Evolutionary conservation across 2,113 vertebrate species (phyloP).

Genomic region (Podocnemis expansa): DNA sequence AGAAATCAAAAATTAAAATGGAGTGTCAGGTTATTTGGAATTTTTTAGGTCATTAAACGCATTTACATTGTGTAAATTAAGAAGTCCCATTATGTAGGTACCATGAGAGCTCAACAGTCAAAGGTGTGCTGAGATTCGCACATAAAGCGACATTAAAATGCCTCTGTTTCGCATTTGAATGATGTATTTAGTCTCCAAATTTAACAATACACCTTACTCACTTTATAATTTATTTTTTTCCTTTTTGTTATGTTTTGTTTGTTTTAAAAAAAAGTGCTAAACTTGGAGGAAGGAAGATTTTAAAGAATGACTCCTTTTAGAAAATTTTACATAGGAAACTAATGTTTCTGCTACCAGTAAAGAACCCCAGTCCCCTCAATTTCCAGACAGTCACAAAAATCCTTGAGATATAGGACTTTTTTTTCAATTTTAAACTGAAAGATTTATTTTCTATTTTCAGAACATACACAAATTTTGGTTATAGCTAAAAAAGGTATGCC

Average conservation of each 20-base stretch:
- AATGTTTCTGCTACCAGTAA: neutral
- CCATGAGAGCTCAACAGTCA: neutral
- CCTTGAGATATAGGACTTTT: neutral
- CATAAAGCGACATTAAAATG: neutral
- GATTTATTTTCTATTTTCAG: neutral
- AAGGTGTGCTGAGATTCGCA: neutral
- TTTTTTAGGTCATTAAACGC: no score
- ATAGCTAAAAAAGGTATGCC: neutral
- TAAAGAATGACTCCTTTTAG: neutral
- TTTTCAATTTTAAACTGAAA: neutral
- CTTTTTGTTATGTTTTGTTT: neutral
- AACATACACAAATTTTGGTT: neutral
- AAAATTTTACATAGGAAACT: no score
- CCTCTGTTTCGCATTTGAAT: neutral
- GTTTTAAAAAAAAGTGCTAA: neutral
- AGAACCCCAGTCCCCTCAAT: neutral
- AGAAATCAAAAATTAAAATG: no score
- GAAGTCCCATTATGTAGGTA: neutral
- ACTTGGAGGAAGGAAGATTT: neutral
- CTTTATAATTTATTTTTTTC: neutral
- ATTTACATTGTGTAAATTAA: no score
- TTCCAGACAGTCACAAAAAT: fast-evolving
- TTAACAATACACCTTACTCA: neutral
- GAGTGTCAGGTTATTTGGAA: no score
- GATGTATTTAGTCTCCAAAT: neutral